Evolutionary conservation across 2,797 vertebrate species (phyloP).

Genomic region (Notamacropus eugenii): DNA sequence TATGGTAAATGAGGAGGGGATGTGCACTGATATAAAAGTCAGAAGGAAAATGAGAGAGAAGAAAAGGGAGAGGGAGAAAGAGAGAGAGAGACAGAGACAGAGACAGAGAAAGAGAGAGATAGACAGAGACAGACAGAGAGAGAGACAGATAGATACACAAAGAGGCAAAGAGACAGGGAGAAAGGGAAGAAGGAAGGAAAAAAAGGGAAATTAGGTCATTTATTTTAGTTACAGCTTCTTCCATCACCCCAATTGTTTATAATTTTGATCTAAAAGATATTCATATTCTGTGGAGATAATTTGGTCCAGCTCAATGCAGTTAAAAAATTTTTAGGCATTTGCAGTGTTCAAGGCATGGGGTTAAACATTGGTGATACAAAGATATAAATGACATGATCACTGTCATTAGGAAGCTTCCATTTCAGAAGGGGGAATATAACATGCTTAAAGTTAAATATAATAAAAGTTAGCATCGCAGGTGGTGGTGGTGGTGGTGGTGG

Average conservation of each 20-base stretch:
- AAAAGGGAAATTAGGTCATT: not conserved
- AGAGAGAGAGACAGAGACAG: not conserved
- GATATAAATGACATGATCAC: not conserved
- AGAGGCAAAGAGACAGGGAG: not conserved
- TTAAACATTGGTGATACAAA: not conserved
- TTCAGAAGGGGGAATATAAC: not conserved
- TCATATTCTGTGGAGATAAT: not conserved
- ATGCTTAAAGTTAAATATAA: not conserved
- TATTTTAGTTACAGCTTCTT: not conserved
- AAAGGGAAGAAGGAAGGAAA: not conserved
- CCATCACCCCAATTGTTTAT: not conserved
- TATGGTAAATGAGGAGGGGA: not conserved
- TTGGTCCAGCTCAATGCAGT: not conserved
- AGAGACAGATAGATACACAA: too few relatives aligned
- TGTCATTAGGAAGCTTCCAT: not conserved
- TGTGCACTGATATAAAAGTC: not conserved
- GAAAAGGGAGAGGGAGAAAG: not conserved
- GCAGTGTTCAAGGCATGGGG: not conserved
- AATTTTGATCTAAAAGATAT: not conserved
- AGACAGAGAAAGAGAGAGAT: too few relatives aligned
- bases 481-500: not conserved
- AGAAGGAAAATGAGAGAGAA: not conserved
- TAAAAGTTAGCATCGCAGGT: not conserved
- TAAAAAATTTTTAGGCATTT: not conserved
- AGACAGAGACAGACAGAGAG: accelerated